Evolutionary conservation across 2,888 invertebrate genomes (phyloP).

Genomic region (Apotomis betuletana): DNA sequence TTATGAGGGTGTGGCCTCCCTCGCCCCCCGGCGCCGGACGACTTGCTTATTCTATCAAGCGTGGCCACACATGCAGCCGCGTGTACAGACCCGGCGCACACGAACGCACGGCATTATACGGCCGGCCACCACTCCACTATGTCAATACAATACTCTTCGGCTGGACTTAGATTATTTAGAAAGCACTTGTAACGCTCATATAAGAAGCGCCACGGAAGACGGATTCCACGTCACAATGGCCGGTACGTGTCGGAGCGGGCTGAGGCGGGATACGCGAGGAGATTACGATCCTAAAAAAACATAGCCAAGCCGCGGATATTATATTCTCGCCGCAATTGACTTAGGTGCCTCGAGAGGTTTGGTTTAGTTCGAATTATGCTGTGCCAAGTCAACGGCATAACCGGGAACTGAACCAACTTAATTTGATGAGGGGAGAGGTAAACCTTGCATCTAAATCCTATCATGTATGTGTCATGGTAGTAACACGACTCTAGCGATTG

Average conservation of each 20-base stretch:
- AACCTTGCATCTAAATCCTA: constrained; percentile 8
- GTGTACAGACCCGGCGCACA: constrained; percentile 63
- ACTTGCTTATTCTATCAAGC: constrained; percentile 84
- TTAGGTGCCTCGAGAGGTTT: constrained; percentile 61
- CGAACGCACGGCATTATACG: constrained; percentile 75
- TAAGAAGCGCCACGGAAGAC: constrained; percentile 82
- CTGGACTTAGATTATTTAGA: constrained; percentile 85
- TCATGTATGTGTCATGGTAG: not conserved
- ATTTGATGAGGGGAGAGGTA: constrained; percentile 11
- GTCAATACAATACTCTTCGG: constrained; percentile 84
- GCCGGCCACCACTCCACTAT: constrained; percentile 84
- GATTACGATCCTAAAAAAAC: constrained; percentile 84
- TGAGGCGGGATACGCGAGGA: constrained; percentile 76
- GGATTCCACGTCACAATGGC: constrained; percentile 82
- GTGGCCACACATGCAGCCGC: constrained; percentile 71
- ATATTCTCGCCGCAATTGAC: constrained; percentile 73
- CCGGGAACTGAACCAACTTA: constrained; percentile 13
- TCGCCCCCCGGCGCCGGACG: constrained; percentile 72
- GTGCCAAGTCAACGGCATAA: constrained; percentile 21
- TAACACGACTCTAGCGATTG: not conserved
- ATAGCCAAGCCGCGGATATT: constrained; percentile 75
- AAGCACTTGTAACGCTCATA: constrained; percentile 85
- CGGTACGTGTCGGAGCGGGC: constrained; percentile 79
- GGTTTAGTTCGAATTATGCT: constrained; percentile 51
- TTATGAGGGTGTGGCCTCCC: constrained; percentile 65